Evolutionary conservation across 2,797 vertebrate genomes (phyloP), one percentile per base, ranked within the genome.

Genomic region (Masticophis lateralis): DNA sequence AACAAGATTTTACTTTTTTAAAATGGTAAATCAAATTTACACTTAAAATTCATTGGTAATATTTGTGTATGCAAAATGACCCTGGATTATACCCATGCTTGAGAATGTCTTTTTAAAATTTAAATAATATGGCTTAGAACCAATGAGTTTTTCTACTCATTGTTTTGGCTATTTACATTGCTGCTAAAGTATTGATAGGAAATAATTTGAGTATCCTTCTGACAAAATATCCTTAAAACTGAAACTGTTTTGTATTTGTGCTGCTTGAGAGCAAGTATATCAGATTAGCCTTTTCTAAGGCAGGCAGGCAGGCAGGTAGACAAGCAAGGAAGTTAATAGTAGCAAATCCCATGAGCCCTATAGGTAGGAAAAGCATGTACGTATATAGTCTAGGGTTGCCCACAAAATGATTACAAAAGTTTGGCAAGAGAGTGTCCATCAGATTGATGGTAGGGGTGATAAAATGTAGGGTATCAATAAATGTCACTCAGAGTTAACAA

Each of bases 401-500:
- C 94, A 90, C 90, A 90, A 90, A 55, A 43, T 13, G 90, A 92
- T 61, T 16, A 93, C 91, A 43, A 37, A 89, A 4, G 43, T 90
- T 86, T 87, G 61, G 53, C 55, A 88, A 91, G 93, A 95, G 69
- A 93, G 90, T 91, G 90, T 94, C 93, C 61, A 57, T 55, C 88
- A 94, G 95, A 96, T 95, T 96, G 96, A 97, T 96, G 95, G 91
- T 92, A 94, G 94, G 90, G 92, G 87, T 92, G 94, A 94, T 96
- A 96, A 97, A 96, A 94, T 92, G 91, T 94, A 94, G 94, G 92
- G 94, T 97, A 97, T 97, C 97, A 96, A 96, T 97, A 97, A 95
- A 97, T 95, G 97, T 97, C 97, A 94, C 94, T 97, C 94, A 96
- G 96, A 96, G 97, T 97, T 97, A 97, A 96, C 96, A 96, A 96